Evolutionary conservation across 2,888 invertebrate species (phyloP), one percentile per base, ranked within the genome.

Genomic region (Chrysopilus asiliformis): DNA sequence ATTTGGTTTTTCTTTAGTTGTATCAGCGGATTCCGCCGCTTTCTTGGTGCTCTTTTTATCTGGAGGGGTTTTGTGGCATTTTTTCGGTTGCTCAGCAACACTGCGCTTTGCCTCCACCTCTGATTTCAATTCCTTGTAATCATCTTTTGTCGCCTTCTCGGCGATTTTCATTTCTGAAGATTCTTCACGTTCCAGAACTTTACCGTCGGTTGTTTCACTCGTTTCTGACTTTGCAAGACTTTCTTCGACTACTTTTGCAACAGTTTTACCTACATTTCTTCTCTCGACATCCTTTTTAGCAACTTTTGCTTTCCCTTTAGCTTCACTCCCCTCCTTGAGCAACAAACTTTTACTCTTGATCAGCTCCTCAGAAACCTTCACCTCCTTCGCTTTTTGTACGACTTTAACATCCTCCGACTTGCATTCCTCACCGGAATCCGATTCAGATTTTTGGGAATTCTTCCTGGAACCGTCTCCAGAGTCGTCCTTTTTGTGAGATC

Each of bases 21-120:
- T 44, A 2, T 43, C 27, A 30, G 43, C 29, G 29, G 47, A 34
- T 35, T 55, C 57, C 15, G 48, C 46, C 9, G 51, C 50, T 8
- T 17, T 12, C 7, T 7, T 6, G 2, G 7, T 7, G 4, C 10
- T 33, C 2, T 4, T 38, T 32, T 38, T 38, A 18, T 15, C 4
- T 10, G 12, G 7, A 13, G 7, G 2, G 6, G n/a, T 13, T 27
- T 7, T 9, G 27, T n/a, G 6, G 7, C 27, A n/a, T 27, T n/a
- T 6, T 7, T 27, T 6, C 12, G 4, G 32, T 32, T 32, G 18
- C 12, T 12, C 19, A 16, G 19, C 4, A 6, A 30, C 36, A 9
- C 13, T 31, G 14, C 30, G 4, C 14, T 24, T 36, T 14, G 14
- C 28, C 9, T 18, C 10, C 4, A 12, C 22, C 13, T 32, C 25